Base-by-base conservation (phyloP, 1,140 invertebrate species). In the Phymorhynchus buccinoides region DNA sequence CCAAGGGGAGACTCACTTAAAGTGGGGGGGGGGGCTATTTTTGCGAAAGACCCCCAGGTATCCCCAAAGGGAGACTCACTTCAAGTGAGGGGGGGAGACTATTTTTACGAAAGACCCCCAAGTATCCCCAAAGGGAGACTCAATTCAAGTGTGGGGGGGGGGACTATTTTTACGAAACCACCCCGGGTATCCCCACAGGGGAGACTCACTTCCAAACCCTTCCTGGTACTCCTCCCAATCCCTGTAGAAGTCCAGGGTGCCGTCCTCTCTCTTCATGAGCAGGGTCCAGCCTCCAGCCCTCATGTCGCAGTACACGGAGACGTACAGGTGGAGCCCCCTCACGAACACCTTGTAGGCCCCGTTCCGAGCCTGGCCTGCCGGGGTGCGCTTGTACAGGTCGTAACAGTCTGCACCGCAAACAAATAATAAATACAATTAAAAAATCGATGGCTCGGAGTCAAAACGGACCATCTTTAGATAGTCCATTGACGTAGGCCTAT, bases 161-260 rank as follows among this genome's bases (percentile, higher is more conserved):
- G n/a, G n/a, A n/a, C n/a, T n/a, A n/a, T n/a, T n/a, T n/a, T n/a
- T n/a, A n/a, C n/a, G n/a, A n/a, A n/a, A 2, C 7, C 30, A 12
- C 6, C 30, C 42, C 14, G 22, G 18, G 66, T 39, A 22, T 27
- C 30, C 41, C 4, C 42, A 39, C 22, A 9, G 71, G 6, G 30
- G 9, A 6, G 9, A 81, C 89, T 79, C 96, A 94, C 98, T 97
- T 32, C 98, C 98, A 92, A 99, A 99, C 18, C 98, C 98, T 89
- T 97, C 97, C 92, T 98, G 98, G 92, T 99, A 99, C 89, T 98
- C 97, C 30, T 96, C 95, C 97, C 97, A 99, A 90, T 97, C 96
- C 22, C 97, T 94, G 92, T 97, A 97, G 94, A 99, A 99, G 91
- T 97, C 98, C 0, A 92, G 89, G 1, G 89, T 95, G 4, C 97